phyloP scores from a whole-genome alignment of 2,113 vertebrate genomes.

The Mirza zaza region DNA sequence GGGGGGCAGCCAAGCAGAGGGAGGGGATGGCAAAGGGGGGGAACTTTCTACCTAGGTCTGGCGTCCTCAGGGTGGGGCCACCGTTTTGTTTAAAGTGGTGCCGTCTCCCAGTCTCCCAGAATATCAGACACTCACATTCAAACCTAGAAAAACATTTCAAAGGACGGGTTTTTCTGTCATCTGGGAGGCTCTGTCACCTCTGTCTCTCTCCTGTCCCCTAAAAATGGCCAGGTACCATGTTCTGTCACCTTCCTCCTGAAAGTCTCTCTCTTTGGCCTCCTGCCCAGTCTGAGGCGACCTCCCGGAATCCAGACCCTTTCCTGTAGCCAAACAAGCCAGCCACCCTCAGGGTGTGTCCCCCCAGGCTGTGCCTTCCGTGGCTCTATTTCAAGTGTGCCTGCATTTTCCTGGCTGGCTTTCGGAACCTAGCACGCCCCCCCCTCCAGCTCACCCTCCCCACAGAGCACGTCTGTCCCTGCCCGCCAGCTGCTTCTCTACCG shows the following conservation, averaged over 20 bases:
- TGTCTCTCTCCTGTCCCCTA: neutral
- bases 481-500: neutral
- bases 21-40: neutral
- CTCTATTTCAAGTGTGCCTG: no score
- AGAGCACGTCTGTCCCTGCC: no score
- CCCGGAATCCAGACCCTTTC: neutral
- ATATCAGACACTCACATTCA: neutral
- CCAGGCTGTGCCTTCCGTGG: neutral
- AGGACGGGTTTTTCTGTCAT: neutral
- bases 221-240: neutral
- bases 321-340: neutral
- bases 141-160: neutral
- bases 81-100: neutral
- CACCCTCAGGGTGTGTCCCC: neutral
- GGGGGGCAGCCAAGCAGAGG: no score
- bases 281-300: neutral
- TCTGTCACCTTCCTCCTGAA: neutral
- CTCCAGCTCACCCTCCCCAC: fast-evolving
- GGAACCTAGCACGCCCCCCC: neutral
- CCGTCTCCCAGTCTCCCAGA: neutral
- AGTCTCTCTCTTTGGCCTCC: neutral
- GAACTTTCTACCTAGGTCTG: neutral
- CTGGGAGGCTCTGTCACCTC: neutral
- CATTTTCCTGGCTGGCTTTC: neutral
- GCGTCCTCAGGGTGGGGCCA: fast-evolving